Evolutionary conservation across 2,888 invertebrate genomes (phyloP).

Genomic region (Rugalucina vietnamica): DNA sequence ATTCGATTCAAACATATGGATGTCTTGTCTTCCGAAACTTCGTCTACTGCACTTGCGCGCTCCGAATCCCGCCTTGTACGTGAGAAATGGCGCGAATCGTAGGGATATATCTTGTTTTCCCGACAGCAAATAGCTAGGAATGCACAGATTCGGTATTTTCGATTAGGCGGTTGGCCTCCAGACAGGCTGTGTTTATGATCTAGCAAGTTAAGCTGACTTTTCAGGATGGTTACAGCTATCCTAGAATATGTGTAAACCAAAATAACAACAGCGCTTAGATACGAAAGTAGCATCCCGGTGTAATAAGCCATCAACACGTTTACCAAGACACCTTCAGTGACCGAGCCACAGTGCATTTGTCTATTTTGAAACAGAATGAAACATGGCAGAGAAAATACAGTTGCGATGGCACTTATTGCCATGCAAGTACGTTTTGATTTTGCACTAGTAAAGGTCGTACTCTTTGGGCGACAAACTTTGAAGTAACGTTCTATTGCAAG

Average conservation of each 20-base stretch:
- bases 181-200: background rate
- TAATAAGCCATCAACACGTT: background rate
- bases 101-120: too few species aligned
- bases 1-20: too few species aligned
- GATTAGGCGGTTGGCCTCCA: too few species aligned
- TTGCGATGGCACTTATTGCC: conserved; percentile 4
- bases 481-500: conserved; percentile 53
- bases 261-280: background rate
- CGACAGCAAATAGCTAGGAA: too few species aligned
- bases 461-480: conserved; percentile 32
- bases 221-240: background rate
- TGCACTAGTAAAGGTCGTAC: background rate
- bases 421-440: conserved; percentile 32
- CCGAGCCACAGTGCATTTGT: conserved; percentile 1
- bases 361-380: conserved; percentile 39
- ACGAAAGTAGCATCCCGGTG: background rate
- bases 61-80: too few species aligned
- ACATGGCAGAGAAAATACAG: conserved; percentile 42
- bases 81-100: too few species aligned
- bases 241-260: background rate
- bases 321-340: background rate
- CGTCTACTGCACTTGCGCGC: too few species aligned
- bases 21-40: too few species aligned
- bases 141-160: too few species aligned
- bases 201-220: background rate